Evolutionary conservation across 2,113 vertebrate species (phyloP), one percentile per base, ranked within the genome.

Genomic region (Charadrius vociferus): DNA sequence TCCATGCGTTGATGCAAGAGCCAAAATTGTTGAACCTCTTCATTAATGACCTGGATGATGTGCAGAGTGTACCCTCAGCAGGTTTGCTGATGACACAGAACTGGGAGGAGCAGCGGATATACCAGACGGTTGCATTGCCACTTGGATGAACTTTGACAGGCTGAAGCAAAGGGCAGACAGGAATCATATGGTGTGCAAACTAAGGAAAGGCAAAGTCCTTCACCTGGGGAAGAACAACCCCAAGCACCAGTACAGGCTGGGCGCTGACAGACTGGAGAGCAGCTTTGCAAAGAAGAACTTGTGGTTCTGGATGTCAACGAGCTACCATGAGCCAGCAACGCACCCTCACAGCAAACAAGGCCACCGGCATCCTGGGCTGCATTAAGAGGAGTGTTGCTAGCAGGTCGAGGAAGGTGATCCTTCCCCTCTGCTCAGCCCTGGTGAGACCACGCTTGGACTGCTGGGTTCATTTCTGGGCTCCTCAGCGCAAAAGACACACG

Each of bases 1-100:
- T 20, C 37, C 47, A 8, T 1, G 8, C 52, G 26, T 4, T 50
- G 52, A 34, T 3, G 24, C 0, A 1, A 86, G 71, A 86, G 37
- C 27, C 41, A 30, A 10, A 75, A 43, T 5, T 0, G 0, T 65
- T 89, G 21, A 24, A 87, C 17, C 37, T 50, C 52, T 72, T 66
- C 6, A 22, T 10, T 36, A 52, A 12, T 17, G 41, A 85, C 30
- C 41, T 41, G 50, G 65, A 58, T 18, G 55, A 50, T 5, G 36
- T 11, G 17, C 53, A 73, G 53, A 55, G 19, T 1, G 32, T 37
- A 37, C 37, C 45, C 72, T 65, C 15, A 19, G 71, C 52, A 26
- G 15, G 27, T 59, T 2, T 58, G 63, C 39, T 61, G 27, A 71
- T 27, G 47, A 71, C 71, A 73, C 43, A 71, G 5, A 39, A 34